Conservation (phyloP, 2,888 invertebrate genomes). For the Onthophagus sagittarius region DNA sequence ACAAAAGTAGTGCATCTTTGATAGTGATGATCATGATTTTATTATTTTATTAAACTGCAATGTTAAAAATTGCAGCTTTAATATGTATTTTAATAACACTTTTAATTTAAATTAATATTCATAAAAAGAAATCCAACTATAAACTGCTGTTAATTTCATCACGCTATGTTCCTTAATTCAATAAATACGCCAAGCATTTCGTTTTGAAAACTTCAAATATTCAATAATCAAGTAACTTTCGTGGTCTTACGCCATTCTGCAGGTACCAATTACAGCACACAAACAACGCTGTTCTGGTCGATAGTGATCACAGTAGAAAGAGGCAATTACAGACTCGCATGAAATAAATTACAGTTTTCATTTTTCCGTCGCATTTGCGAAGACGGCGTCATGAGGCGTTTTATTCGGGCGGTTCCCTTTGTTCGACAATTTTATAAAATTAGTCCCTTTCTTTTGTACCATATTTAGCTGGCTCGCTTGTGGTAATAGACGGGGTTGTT, state of each 20-base stretch:
- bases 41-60: too few species aligned
- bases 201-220: not conserved
- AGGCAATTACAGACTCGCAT: not conserved
- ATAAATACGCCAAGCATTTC: not conserved
- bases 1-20: too few species aligned
- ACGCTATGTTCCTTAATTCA: not conserved
- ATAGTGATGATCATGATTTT: too few species aligned
- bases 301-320: not conserved
- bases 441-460: not conserved
- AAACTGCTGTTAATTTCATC: too few species aligned
- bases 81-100: too few species aligned
- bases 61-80: too few species aligned
- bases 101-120: too few species aligned
- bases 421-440: not conserved
- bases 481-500: not conserved
- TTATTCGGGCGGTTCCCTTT: not conserved
- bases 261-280: not conserved
- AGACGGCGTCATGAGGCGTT: not conserved
- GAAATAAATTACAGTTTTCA: not conserved
- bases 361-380: not conserved
- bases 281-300: not conserved
- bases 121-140: too few species aligned
- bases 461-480: not conserved
- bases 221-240: not conserved
- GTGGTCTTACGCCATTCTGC: not conserved